Conservation (phyloP, 2,113 vertebrate genomes). For the Psilopsiagon aymara region DNA sequence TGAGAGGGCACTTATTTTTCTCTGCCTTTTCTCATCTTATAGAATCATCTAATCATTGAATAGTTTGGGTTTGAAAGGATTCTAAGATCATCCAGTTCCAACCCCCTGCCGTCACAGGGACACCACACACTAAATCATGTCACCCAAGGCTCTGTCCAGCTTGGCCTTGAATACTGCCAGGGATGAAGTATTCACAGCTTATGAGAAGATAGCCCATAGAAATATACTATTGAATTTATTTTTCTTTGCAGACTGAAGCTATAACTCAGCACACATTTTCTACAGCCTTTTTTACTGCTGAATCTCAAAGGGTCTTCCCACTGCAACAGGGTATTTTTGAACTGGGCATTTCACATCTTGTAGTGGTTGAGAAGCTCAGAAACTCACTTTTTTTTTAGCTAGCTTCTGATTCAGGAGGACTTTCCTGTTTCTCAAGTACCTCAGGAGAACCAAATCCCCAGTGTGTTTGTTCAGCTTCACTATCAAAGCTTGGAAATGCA, state of each 20-base stretch:
- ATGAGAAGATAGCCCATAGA: neutral
- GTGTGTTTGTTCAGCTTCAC: fast-evolving
- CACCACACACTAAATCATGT: neutral
- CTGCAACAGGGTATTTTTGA: fast-evolving
- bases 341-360: neutral
- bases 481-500: neutral
- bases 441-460: neutral
- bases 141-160: fast-evolving
- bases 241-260: neutral
- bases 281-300: neutral
- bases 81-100: neutral
- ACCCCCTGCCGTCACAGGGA: neutral
- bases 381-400: neutral
- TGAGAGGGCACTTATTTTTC: neutral
- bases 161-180: neutral
- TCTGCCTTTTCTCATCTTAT: neutral
- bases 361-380: neutral
- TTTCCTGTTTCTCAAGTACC: neutral
- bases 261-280: neutral
- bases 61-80: neutral
- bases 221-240: neutral
- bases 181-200: neutral
- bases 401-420: neutral
- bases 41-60: neutral
- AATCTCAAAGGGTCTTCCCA: neutral